A percentile compares a stretch with the other conserved stretches of the same genome.
Evolutionary conservation across 2,113 vertebrate species (phyloP).

Genomic region (Desmodus rotundus): DNA sequence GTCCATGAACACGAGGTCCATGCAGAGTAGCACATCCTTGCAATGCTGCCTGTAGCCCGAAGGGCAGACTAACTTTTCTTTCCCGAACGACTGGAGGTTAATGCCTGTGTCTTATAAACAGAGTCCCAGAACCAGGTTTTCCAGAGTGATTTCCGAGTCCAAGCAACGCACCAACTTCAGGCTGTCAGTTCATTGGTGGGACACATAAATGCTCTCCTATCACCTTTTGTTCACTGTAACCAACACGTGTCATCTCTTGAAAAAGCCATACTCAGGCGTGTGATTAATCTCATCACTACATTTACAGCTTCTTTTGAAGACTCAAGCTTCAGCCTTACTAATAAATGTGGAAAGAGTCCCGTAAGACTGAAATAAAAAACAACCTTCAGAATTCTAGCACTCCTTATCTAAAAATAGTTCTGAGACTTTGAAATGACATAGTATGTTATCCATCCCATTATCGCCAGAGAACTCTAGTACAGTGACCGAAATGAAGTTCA

Average conservation of each 20-base stretch:
- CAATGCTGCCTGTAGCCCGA: neutral
- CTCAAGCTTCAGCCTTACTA: neutral
- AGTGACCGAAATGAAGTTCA: neutral
- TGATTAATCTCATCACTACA: neutral
- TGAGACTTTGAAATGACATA: neutral
- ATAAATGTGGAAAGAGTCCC: neutral
- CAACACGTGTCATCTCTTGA: neutral
- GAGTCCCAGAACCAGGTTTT: neutral
- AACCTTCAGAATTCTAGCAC: neutral
- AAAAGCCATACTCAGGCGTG: neutral
- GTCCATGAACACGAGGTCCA: neutral
- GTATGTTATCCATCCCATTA: neutral
- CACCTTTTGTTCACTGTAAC: neutral
- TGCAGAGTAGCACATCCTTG: neutral
- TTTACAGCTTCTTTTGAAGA: neutral
- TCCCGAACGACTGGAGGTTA: neutral
- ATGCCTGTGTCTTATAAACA: neutral
- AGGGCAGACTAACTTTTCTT: neutral
- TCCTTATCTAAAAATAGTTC: neutral
- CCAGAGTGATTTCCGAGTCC: neutral
- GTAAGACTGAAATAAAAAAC: neutral
- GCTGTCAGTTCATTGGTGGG: neutral
- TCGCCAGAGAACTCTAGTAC: neutral
- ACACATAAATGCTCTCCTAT: accelerated
- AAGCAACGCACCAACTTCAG: neutral